Evolutionary conservation across 1,140 invertebrate genomes (phyloP).

Genomic region (Thalassaphorura encarpata): DNA sequence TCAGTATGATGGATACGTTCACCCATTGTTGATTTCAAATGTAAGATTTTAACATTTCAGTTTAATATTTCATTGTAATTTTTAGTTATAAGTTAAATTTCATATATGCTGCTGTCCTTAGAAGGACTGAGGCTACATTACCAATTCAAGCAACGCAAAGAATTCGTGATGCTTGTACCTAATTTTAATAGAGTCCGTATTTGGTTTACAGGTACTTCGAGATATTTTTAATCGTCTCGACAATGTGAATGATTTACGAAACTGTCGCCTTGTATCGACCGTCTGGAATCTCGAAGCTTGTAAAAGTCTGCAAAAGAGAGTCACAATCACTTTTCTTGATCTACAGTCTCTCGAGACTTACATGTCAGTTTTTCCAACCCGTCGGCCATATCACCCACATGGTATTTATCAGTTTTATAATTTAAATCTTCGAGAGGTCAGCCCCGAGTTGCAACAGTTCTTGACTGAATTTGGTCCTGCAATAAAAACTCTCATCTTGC

Average conservation of each 20-base stretch:
- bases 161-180: conserved; percentile 1
- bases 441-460: not conserved
- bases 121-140: too few species aligned
- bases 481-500: not conserved
- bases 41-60: not conserved
- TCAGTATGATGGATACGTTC: too few species aligned
- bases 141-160: not conserved
- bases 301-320: conserved; percentile 2
- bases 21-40: not conserved
- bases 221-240: conserved; percentile 5
- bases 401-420: not conserved
- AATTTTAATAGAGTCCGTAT: not conserved
- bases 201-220: conserved; percentile 2
- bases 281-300: conserved; percentile 12
- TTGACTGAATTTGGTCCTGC: not conserved
- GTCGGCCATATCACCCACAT: not conserved
- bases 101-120: too few species aligned
- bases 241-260: not conserved
- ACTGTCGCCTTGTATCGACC: conserved; percentile 2
- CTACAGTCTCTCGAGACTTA: not conserved
- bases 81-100: too few species aligned
- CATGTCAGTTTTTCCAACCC: not conserved
- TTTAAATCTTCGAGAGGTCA: not conserved
- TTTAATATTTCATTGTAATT: not conserved
- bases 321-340: conserved; percentile 6